Evolutionary conservation across 1,140 invertebrate species (phyloP).

Genomic region (Oreohelix idahoensis): DNA sequence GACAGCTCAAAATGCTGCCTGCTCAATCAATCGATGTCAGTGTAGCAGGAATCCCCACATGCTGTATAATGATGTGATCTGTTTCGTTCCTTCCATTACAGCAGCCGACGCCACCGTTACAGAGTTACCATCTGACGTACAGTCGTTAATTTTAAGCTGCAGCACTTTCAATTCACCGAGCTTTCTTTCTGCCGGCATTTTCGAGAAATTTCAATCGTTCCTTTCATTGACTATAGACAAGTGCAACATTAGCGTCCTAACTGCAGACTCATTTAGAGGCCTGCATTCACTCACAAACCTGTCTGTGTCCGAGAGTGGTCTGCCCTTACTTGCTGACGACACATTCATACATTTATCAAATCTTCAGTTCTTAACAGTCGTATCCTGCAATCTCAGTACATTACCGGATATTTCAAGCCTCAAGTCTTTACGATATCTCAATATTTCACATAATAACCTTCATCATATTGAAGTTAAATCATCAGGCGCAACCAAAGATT

Average conservation of each 20-base stretch:
- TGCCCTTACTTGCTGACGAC: background rate
- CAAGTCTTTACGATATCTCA: background rate
- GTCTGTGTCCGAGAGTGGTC: background rate
- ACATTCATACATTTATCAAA: background rate
- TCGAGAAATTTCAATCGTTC: background rate
- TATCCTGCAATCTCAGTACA: background rate
- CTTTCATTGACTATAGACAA: background rate
- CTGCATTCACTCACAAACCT: background rate
- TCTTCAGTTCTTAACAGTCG: constrained; percentile 5
- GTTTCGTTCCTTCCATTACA: background rate
- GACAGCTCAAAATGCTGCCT: background rate
- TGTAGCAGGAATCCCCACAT: background rate
- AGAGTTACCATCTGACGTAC: background rate
- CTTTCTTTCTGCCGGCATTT: background rate
- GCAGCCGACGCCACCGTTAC: background rate
- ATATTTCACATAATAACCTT: constrained; percentile 14
- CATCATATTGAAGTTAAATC: background rate
- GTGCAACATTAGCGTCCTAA: background rate
- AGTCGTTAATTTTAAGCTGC: background rate
- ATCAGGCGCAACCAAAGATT: background rate
- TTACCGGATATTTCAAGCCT: constrained; percentile 4
- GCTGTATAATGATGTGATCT: background rate
- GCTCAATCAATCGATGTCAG: background rate
- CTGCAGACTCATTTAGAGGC: background rate
- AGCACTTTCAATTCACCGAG: background rate